A percentile compares a stretch with the other conserved stretches of the same genome.
phyloP scores from a whole-genome alignment of 2,113 vertebrate species.

The Chaetops frenatus region DNA sequence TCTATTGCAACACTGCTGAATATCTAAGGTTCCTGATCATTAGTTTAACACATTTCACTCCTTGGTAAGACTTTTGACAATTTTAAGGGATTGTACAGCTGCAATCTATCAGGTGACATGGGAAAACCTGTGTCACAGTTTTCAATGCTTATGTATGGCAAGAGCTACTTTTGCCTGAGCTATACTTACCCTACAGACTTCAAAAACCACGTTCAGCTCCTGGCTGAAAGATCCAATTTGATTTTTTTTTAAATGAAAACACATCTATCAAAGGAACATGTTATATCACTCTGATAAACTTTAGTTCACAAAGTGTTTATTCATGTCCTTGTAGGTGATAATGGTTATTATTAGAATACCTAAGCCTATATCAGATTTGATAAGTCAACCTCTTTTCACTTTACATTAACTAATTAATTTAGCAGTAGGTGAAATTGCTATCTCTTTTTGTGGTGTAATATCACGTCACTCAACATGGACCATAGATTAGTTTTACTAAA shows the following conservation, averaged over 20 bases:
- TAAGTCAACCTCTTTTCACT: constrained; percentile 26
- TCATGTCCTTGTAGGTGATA: not conserved
- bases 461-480: constrained; percentile 20
- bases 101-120: not conserved
- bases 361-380: constrained; percentile 23
- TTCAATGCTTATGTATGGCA: not conserved
- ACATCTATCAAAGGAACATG: not conserved
- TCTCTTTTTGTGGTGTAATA: constrained; percentile 1
- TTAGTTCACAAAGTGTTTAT: not conserved
- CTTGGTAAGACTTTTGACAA: not conserved
- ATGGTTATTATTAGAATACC: not conserved
- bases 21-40: not conserved
- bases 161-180: not conserved
- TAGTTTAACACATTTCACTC: not conserved
- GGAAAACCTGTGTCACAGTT: not conserved
- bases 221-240: not conserved
- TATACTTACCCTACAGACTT: not conserved
- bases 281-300: not conserved
- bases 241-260: not conserved
- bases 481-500: constrained; percentile 51
- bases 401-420: constrained; percentile 59
- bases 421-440: not conserved
- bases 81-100: not conserved
- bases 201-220: not conserved
- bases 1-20: not conserved